Conservation (phyloP, 2,797 vertebrate genomes). For the Anisognathus igniventris region DNA sequence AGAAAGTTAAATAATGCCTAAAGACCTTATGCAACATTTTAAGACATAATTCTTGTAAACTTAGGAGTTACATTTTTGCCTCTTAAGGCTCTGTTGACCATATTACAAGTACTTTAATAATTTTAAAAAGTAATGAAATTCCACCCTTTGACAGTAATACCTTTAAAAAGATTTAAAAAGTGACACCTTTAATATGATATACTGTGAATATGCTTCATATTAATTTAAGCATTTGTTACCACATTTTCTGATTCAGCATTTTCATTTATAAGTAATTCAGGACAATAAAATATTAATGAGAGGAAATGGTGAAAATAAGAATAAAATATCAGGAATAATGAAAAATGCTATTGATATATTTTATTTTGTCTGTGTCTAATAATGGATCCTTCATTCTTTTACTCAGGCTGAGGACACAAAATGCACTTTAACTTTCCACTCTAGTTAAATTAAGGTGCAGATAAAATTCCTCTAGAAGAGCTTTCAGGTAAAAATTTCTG, state of each 20-base stretch:
- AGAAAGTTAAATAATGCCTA: not conserved
- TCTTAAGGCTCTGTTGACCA: not conserved
- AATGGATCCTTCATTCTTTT: not conserved
- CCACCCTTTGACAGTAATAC: not conserved
- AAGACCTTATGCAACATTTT: not conserved
- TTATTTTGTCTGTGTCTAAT: not conserved
- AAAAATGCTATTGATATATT: not conserved
- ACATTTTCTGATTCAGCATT: not conserved
- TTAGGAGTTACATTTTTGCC: not conserved
- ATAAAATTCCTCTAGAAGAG: not conserved
- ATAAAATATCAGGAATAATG: not conserved
- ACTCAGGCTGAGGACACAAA: not conserved
- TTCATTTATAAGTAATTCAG: not conserved
- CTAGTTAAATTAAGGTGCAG: not conserved
- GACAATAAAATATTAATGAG: not conserved
- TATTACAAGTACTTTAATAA: not conserved
- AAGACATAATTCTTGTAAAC: not conserved
- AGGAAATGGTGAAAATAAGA: not conserved
- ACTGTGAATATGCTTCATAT: not conserved
- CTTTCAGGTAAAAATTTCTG: not conserved
- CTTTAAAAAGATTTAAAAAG: not conserved
- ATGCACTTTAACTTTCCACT: not conserved
- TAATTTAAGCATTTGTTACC: not conserved
- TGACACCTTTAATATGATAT: not conserved
- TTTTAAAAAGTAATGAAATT: not conserved